A percentile compares a stretch with the other conserved stretches of the same genome.
Evolutionary conservation across 2,888 invertebrate species (phyloP).

Genomic region (Miltochrista miniata): DNA sequence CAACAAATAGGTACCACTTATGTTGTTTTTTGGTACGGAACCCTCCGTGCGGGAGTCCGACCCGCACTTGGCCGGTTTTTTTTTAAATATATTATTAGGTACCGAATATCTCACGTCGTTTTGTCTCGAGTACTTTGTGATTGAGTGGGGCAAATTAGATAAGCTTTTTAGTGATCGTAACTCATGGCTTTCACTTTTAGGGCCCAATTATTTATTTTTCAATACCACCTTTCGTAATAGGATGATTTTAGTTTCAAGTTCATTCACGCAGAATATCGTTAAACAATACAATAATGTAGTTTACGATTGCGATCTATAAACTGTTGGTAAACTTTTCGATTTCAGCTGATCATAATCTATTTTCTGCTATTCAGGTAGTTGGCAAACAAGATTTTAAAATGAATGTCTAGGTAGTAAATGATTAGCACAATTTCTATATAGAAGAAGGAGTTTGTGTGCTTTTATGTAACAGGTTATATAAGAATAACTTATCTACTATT

Average conservation of each 20-base stretch:
- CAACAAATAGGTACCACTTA: too few relatives aligned
- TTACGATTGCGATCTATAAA: neutral
- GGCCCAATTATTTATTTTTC: conserved; percentile 49
- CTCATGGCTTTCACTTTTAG: conserved; percentile 71
- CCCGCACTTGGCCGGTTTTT: too few relatives aligned
- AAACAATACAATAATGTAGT: too few relatives aligned
- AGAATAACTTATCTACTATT: neutral
- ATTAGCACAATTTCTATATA: too few relatives aligned
- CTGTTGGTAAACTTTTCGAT: neutral
- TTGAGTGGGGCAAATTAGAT: conserved; percentile 77
- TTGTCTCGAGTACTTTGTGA: conserved; percentile 55
- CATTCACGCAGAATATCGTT: conserved; percentile 18
- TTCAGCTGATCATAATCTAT: neutral
- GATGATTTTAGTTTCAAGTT: conserved; percentile 10
- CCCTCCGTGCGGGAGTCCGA: too few relatives aligned
- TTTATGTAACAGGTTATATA: neutral
- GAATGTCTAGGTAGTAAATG: too few relatives aligned
- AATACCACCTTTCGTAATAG: conserved; percentile 37
- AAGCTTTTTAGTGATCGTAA: conserved; percentile 60
- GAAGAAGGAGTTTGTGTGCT: too few relatives aligned
- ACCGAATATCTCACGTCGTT: conserved; percentile 56
- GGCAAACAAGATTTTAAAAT: too few relatives aligned
- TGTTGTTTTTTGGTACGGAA: too few relatives aligned
- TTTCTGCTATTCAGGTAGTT: neutral
- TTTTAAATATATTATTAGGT: conserved; percentile 68